Base-by-base conservation (phyloP, 2,113 vertebrate genomes). In the Caranx melampygus region DNA sequence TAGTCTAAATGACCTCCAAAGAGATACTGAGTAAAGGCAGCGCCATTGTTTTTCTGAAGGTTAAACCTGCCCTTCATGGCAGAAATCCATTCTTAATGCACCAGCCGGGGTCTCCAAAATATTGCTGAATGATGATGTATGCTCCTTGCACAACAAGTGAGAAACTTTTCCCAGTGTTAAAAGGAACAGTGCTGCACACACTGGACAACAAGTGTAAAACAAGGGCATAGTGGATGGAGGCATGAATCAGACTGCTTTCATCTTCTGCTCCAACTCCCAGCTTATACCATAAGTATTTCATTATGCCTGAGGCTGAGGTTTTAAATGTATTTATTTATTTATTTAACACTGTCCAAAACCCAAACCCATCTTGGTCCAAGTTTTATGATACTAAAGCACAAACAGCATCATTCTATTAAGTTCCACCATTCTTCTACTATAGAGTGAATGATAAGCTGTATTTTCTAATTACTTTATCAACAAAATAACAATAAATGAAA, bases 1-100 rank as follows among this genome's bases (percentile, higher is more conserved):
- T 79, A 78, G 68, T 71, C 66, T 73, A 87, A 90, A 92, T 83
- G 87, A 86, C 85, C 73, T 84, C 77, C 79, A 72, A 33, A 81
- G 55, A 57, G 74, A 81, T 26, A 8, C 47, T 33, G 70, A 78
- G 72, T 83, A 59, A 72, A 89, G 70, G 60, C 44, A 13, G 81
- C 68, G 58, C 21, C 44, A 55, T 54, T 15, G 37, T 67, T 69
- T 65, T 72, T 70, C 59, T 87, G 72, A 87, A 90, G 84, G 87
- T 84, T 81, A 73, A 67, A 83, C 47, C 42, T 88, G 66, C 47
- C 84, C 70, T 79, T 92, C 84, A 75, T 68, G 75, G 81, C 87
- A 67, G 78, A 83, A 77, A 84, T 87, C 90, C 37, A 74, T 87
- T 87, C 75, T 81, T 72, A 63, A 84, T 73, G 87, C 52, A 72